These are phyloP conservation scores for Pegea sp. DNA, from an alignment of 23 tunicate species.

Conservation along the genomic window DNA sequence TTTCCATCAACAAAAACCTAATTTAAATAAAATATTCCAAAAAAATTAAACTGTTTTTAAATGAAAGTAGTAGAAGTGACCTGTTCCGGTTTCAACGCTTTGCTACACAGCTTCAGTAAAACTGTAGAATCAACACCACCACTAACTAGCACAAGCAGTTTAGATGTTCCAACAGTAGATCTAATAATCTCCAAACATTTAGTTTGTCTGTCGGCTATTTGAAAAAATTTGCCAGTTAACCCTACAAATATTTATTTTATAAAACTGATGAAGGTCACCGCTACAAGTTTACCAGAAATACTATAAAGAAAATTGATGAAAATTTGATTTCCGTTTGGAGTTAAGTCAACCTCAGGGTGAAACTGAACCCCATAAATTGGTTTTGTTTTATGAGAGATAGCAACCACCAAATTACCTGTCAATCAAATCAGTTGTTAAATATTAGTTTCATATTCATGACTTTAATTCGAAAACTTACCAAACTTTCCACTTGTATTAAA, in stretches of 20 bases:
- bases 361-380: slow-evolving; percentile 91
- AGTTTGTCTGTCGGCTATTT: slow-evolving; percentile 28
- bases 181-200: slow-evolving; percentile 43
- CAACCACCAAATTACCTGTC: slow-evolving; percentile 31
- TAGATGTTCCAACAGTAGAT: slow-evolving; percentile 25
- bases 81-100: slow-evolving; percentile 50
- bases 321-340: slow-evolving; percentile 60
- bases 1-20: slow-evolving; percentile 1
- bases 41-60: background rate
- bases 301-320: slow-evolving; percentile 64
- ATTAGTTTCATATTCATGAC: background rate
- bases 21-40: background rate
- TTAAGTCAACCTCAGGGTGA: slow-evolving; percentile 98
- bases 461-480: slow-evolving; percentile 5
- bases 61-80: slow-evolving; percentile 4
- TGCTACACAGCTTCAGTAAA: slow-evolving; percentile 55
- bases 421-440: too few species aligned
- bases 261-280: too few species aligned
- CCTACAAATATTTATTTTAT: too few species aligned
- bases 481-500: slow-evolving; percentile 50
- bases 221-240: background rate
- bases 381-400: slow-evolving; percentile 38
- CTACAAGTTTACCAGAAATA: slow-evolving; percentile 53
- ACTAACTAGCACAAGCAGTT: slow-evolving; percentile 79
- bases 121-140: slow-evolving; percentile 98